Conservation (phyloP, 2,888 invertebrate genomes). For the Mayetiola destructor region DNA sequence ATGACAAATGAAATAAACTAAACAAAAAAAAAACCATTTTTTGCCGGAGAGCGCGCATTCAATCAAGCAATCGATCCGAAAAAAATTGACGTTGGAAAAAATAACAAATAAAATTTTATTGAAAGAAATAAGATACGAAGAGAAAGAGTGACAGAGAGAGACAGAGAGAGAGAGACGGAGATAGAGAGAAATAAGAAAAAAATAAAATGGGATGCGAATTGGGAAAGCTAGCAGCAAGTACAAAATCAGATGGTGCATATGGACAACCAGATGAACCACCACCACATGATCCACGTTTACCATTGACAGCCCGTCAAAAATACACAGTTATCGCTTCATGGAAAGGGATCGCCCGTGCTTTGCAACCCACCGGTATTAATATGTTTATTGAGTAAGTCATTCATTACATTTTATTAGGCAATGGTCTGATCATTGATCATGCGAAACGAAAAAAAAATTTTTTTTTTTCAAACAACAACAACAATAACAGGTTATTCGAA, state of each 20-base stretch:
- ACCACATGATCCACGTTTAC: slow-evolving; percentile 60
- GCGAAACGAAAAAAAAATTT: too few species aligned
- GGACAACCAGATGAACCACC: slow-evolving; percentile 43
- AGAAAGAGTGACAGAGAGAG: not conserved
- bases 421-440: not conserved
- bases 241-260: slow-evolving; percentile 26
- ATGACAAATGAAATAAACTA: too few species aligned
- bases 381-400: slow-evolving; percentile 81
- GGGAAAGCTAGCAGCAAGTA: slow-evolving; percentile 50
- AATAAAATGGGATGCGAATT: slow-evolving; percentile 61
- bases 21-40: too few species aligned
- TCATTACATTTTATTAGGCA: not conserved
- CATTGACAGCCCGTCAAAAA: slow-evolving; percentile 73
- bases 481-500: slow-evolving; percentile 80
- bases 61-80: too few species aligned
- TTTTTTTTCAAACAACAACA: too few species aligned
- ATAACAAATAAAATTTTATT: not conserved
- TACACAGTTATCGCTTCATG: slow-evolving; percentile 80
- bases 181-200: not conserved
- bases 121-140: not conserved
- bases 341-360: slow-evolving; percentile 79
- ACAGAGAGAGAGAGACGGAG: not conserved
- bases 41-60: too few species aligned
- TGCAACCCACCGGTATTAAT: slow-evolving; percentile 75
- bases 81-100: not conserved